These are phyloP conservation scores for Alcedo quadribrachys DNA, from an alignment of 2,797 vertebrate genomes.

Conservation along the genomic window DNA sequence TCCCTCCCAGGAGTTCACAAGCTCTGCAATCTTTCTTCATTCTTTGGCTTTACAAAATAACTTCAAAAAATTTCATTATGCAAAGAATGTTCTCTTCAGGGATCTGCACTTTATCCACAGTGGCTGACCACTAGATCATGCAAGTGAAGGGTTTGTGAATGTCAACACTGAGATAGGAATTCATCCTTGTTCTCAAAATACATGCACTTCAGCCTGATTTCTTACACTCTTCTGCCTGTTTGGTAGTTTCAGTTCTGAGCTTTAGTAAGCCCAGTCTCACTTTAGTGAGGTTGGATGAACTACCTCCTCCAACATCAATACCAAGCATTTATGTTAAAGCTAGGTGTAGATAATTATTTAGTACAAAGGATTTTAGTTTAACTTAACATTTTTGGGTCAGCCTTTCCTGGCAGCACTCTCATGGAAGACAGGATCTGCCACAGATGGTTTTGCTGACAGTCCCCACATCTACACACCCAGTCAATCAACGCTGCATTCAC, in stretches of 20 bases:
- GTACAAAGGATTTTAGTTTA: neutral
- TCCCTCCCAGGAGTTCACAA: neutral
- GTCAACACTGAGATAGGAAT: neutral
- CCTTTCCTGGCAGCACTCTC: neutral
- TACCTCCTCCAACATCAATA: neutral
- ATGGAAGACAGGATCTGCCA: neutral
- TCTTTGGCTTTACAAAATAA: neutral
- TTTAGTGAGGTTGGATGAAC: neutral
- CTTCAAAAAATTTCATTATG: neutral
- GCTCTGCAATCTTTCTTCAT: neutral
- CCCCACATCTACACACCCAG: neutral
- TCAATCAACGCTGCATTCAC: accelerated
- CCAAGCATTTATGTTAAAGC: neutral
- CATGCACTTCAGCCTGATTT: neutral
- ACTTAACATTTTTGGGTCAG: accelerated
- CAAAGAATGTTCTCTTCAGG: constrained; percentile 1
- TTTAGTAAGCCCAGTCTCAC: neutral
- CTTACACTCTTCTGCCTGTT: neutral
- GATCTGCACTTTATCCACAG: neutral
- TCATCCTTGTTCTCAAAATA: neutral
- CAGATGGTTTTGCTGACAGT: neutral
- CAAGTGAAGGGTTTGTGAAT: neutral
- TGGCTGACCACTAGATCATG: neutral
- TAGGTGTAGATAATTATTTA: neutral
- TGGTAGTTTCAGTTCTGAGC: neutral